Conservation (phyloP, 1,140 invertebrate genomes). For the Holcopasites calliopsidis region DNA sequence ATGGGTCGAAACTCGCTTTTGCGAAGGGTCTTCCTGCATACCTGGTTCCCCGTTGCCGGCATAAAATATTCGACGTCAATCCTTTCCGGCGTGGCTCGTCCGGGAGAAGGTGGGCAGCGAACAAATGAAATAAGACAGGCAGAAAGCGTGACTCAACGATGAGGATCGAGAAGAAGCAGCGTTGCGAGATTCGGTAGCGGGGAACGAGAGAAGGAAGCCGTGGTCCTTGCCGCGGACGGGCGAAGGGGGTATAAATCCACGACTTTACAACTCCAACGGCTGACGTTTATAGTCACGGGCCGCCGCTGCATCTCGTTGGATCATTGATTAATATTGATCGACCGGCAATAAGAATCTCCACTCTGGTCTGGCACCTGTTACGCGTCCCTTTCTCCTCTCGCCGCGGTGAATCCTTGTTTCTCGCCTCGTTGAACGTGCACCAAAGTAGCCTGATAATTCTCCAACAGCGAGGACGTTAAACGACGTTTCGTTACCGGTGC, state of each 20-base stretch:
- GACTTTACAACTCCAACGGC: slow-evolving; percentile 54
- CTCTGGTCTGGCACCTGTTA: slow-evolving; percentile 59
- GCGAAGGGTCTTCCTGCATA: too few relatives aligned
- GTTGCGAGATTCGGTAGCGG: slow-evolving; percentile 25
- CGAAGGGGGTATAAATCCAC: slow-evolving; percentile 54
- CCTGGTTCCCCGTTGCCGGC: not conserved
- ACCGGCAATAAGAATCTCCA: slow-evolving; percentile 42
- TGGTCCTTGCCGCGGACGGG: slow-evolving; percentile 11
- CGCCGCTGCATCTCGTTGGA: slow-evolving; percentile 54
- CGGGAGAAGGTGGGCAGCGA: not conserved
- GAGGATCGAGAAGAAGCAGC: not conserved
- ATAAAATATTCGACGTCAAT: slow-evolving; percentile 10
- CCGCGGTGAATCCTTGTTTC: slow-evolving; percentile 2
- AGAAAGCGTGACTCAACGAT: not conserved
- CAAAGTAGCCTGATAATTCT: slow-evolving; percentile 14
- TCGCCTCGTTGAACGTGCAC: not conserved
- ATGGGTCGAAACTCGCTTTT: too few relatives aligned
- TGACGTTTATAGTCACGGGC: slow-evolving; percentile 52
- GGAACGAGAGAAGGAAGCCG: not conserved
- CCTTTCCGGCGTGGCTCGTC: not conserved
- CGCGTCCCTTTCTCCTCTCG: slow-evolving; percentile 1
- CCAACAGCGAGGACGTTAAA: not conserved
- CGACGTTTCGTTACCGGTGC: not conserved
- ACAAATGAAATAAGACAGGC: not conserved
- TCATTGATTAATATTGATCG: slow-evolving; percentile 63